Evolutionary conservation across 2,888 invertebrate species (phyloP), one percentile per base, ranked within the genome.

Genomic region (Strigamia crassipes): DNA sequence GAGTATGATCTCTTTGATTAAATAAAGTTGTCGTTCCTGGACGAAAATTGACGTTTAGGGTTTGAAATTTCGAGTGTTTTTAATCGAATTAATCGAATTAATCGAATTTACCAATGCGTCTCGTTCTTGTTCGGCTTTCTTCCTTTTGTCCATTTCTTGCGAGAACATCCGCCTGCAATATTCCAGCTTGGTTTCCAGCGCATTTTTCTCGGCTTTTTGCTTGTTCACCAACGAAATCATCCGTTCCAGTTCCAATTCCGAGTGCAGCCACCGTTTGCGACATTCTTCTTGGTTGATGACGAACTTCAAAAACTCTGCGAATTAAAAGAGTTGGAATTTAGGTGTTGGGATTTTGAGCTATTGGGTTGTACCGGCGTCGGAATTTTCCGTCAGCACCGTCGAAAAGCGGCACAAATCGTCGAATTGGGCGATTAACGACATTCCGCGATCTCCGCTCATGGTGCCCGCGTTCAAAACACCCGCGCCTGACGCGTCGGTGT

Each of bases 111-210:
- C 38, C 18, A 51, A 77, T 31, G 91, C 90, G 87, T 92, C 92
- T 83, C 92, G 91, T 83, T 95, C 94, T 84, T 92, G 90, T 87
- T 94, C 92, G 0, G 92, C 92, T 85, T 90, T 90, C 82, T 92
- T 91, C 23, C 94, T 89, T 81, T 91, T 91, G 83, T 92, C 91
- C 85, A 93, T 93, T 86, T 96, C 96, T 83, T 96, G 78, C 4
- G 81, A 27, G 6, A 78, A 61, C 61, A 78, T 81, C 41, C 31
- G 42, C 51, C 80, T 80, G 51, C 80, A 46, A 87, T 94, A 93
- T 84, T 92, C 92, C 83, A 96, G 90, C 87, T 95, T 94, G 5
- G 92, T 92, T 85, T 96, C 94, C 85, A 94, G 90, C 85, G 93
- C 92, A 8, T 92, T 91, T 82, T 93, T 92, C 78, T 94, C 93